Evolutionary conservation across 2,113 vertebrate species (phyloP).

Genomic region (Microtus montanus): DNA sequence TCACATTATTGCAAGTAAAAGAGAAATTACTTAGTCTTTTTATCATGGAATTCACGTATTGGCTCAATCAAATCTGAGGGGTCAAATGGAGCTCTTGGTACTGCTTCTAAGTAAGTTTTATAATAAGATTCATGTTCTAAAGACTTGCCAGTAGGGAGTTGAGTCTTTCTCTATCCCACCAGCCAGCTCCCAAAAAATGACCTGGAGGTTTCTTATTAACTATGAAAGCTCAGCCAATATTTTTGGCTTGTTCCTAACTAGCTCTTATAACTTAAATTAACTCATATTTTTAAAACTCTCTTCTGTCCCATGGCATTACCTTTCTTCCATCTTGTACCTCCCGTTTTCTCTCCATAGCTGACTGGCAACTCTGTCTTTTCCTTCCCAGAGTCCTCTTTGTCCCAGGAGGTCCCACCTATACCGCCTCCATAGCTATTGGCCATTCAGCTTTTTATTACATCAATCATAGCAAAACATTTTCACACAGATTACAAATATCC

Average conservation of each 20-base stretch:
- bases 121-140: background rate
- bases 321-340: background rate
- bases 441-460: background rate
- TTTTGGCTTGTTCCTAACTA: background rate
- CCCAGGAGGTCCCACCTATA: background rate
- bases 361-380: background rate
- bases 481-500: background rate
- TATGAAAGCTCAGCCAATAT: background rate
- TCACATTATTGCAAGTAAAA: background rate
- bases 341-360: background rate
- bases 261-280: background rate
- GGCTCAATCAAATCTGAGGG: background rate
- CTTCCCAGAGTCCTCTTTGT: background rate
- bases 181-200: background rate
- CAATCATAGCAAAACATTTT: background rate
- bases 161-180: background rate
- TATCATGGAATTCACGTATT: background rate
- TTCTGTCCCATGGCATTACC: background rate
- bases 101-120: background rate
- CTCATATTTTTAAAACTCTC: background rate
- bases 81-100: background rate
- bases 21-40: background rate
- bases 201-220: background rate
- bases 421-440: background rate
- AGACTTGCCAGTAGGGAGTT: background rate